Evolutionary conservation across 2,113 vertebrate species (phyloP).

Genomic region (Leptodactylus fuscus): DNA sequence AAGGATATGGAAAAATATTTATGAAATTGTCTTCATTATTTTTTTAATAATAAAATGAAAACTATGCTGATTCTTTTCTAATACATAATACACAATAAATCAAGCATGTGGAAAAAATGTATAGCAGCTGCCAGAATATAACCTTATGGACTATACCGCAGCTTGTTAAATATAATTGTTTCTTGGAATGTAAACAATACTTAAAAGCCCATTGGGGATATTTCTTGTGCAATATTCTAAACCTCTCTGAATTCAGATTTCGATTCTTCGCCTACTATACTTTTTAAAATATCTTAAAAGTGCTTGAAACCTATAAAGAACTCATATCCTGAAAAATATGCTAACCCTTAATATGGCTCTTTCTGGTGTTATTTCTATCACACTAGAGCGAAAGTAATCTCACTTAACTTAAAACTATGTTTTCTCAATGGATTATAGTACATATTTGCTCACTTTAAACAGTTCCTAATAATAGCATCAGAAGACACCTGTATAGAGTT

Average conservation of each 20-base stretch:
- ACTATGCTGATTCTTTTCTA: background rate
- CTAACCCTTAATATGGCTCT: background rate
- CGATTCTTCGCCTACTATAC: background rate
- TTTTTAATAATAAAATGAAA: too few species aligned
- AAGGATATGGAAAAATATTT: too few species aligned
- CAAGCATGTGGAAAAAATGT: background rate
- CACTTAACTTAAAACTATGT: background rate
- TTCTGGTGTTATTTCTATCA: background rate
- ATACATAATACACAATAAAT: background rate
- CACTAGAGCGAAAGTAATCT: background rate
- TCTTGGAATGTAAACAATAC: background rate
- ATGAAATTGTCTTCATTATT: too few species aligned
- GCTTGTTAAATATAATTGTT: background rate
- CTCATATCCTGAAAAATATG: background rate
- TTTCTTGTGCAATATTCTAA: background rate
- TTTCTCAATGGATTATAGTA: background rate
- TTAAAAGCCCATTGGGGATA: background rate
- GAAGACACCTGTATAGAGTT: constrained; percentile 20
- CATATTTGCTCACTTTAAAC: background rate
- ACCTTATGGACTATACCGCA: background rate
- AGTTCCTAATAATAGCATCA: background rate
- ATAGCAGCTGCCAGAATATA: background rate
- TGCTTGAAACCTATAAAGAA: background rate
- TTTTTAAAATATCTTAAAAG: background rate
- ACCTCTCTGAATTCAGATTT: background rate